Evolutionary conservation across 2,888 invertebrate genomes (phyloP), one percentile per base, ranked within the genome.

Genomic region (Strigamia crassipes): DNA sequence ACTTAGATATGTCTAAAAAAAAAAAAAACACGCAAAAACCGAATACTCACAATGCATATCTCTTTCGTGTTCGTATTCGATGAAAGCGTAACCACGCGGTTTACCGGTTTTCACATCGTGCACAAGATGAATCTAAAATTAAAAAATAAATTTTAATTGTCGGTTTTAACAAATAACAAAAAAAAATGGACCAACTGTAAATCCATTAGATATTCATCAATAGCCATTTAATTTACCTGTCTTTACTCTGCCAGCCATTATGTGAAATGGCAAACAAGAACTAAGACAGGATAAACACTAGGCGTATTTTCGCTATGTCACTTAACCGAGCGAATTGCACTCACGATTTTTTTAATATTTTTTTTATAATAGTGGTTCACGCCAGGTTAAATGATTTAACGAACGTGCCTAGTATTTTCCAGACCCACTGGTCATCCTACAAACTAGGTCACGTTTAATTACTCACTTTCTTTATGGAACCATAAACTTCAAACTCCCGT

Each of bases 1-100:
- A 61, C 61, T 61, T 21, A 61, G 6, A 18, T 5, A 15, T 46
- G 12, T 13, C 0, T 13, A 46, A 5, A 13, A 13, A 46, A 13
- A 13, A 46, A 13, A 3, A 27, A 27, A 13, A 13, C 9, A 42
- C 13, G 10, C n/a, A n/a, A n/a, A n/a, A n/a, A n/a, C n/a, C n/a
- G n/a, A n/a, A 27, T 90, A 96, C 97, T 95, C 91, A 97, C 97
- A 96, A 90, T 99, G 99, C 99, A 99, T 99, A 89, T 99, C 99
- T 84, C 97, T 90, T 89, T 99, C 99, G 89, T 98, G 97, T 89
- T 99, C 98, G 90, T 97, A 99, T 89, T 99, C 99, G 86, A 99
- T 97, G 91, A 99, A 99, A 78, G 99, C 99, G 90, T 99, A 99
- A 84, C 99, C 99, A 85, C 99, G 92, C 12, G 98, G 99, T 90